Percentiles rank a stretch among this genome's conserved stretches.
Evolutionary conservation across 2,797 vertebrate species (phyloP).

Genomic region (Falco columbarius): DNA sequence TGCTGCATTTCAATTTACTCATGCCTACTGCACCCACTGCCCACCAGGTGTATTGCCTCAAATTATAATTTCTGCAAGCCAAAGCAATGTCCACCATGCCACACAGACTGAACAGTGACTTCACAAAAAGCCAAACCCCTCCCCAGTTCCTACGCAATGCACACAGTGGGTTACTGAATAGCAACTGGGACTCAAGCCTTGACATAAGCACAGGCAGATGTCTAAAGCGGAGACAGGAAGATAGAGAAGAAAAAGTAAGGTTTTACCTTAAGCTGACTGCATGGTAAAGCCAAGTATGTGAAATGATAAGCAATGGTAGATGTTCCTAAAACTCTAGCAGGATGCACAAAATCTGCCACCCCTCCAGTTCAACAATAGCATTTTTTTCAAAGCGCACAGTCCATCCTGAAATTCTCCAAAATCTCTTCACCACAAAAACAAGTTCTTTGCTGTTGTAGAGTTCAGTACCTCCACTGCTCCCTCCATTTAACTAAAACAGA

Average conservation of each 20-base stretch:
- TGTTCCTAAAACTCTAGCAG: neutral
- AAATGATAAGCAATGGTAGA: rapidly evolving
- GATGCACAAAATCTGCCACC: neutral
- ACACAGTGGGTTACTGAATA: neutral
- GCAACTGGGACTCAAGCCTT: neutral
- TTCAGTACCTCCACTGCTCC: neutral
- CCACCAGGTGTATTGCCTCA: neutral
- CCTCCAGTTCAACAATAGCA: neutral
- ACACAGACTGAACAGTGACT: neutral
- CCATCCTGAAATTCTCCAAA: neutral
- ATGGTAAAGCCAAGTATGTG: neutral
- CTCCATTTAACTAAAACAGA: neutral
- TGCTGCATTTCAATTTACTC: neutral
- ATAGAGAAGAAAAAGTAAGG: neutral
- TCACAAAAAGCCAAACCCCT: neutral
- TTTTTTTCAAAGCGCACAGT: neutral
- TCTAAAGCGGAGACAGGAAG: neutral
- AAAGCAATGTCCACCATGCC: neutral
- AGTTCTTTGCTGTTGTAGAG: neutral
- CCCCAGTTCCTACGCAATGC: neutral
- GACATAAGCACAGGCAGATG: neutral
- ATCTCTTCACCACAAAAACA: neutral
- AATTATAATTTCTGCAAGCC: neutral
- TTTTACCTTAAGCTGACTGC: neutral
- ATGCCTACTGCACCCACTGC: neutral